Base-by-base conservation (phyloP, 2,113 vertebrate genomes). In the Toxotes chatareus region DNA sequence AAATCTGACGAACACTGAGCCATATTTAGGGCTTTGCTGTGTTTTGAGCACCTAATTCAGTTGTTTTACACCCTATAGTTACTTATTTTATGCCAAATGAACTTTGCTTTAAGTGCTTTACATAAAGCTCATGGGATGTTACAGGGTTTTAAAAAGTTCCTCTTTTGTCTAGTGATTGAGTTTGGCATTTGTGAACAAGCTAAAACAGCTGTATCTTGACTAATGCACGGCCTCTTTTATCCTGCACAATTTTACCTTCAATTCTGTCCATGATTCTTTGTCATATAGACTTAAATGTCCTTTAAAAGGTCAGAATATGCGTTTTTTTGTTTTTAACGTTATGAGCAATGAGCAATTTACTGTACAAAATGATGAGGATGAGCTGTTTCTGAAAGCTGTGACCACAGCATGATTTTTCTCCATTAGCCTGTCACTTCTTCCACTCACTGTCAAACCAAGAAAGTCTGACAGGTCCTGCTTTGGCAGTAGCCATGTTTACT, bases 31-130 rank as follows among this genome's bases (percentile, higher is more conserved):
- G 31, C 36, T 42, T 63, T 6, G 7, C 49, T 23, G 11, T 9
- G 27, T 73, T 70, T 55, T 61, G 49, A 73, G 17, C 31, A 73
- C 36, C 17, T 78, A 60, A 84, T 81, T 61, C 1, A 17, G 69
- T 65, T 60, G 9, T 68, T 77, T 77, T 21, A 23, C 40, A 6
- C 49, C 46, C 23, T 34, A 42, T 49, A 8, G 16, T 8, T 2
- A 32, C 27, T 73, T 5, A 38, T 73, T 38, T 55, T 19, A 32
- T 36, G 38, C 17, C 36, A 66, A 46, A 72, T 81, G 34, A 53
- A 59, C 14, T 36, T 47, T 7, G 60, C 32, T 72, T 64, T 23
- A 69, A 59, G 36, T 23, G 47, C 10, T 9, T 80, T 44, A 44
- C 12, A 11, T 49, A 19, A 17, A 21, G 49, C 19, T 51, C 12